Evolutionary conservation across 2,113 vertebrate species (phyloP), one percentile per base, ranked within the genome.

Genomic region (Equus przewalskii): DNA sequence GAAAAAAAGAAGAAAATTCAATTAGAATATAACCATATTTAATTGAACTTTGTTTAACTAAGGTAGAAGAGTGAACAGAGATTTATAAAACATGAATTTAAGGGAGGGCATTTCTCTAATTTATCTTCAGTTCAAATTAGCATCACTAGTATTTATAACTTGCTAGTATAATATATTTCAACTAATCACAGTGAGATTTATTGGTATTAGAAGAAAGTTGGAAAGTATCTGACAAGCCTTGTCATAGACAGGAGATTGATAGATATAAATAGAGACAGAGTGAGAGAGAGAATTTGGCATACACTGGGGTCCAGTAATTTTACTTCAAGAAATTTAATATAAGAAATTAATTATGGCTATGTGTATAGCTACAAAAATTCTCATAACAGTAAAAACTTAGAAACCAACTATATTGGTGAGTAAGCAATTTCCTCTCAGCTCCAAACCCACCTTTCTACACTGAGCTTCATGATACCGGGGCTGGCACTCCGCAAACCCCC

Each of bases 101-200:
- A 86, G 76, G 33, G 80, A 93, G 13, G 7, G 21, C 8, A 85
- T 82, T 92, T 85, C 26, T 96, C 86, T 97, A 81, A 83, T 83
- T 83, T 96, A 79, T 56, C 44, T 91, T 51, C 36, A 95, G 44
- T 26, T 92, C 72, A 91, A 41, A 26, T 83, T 75, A 97, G 62
- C 18, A 72, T 87, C 69, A 70, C 33, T 75, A 78, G 36, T 41
- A 88, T n/a, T 44, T 92, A 78, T 65, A 83, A 73, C 69, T 92
- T n/a, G 8, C 51, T 70, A 83, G 33, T 64, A 36, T 65, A 36
- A 65, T 69, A 56, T 79, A 83, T 65, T 94, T 91, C 83, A 64
- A 54, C 5, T 91, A 83, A 44, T 94, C 87, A 67, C n/a, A 85
- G 6, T 58, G 14, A 89, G 16, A 69, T 56, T 56, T 84, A 46